Evolutionary conservation across 2,113 vertebrate species (phyloP).

Genomic region (Sinocyclocheilus grahami): DNA sequence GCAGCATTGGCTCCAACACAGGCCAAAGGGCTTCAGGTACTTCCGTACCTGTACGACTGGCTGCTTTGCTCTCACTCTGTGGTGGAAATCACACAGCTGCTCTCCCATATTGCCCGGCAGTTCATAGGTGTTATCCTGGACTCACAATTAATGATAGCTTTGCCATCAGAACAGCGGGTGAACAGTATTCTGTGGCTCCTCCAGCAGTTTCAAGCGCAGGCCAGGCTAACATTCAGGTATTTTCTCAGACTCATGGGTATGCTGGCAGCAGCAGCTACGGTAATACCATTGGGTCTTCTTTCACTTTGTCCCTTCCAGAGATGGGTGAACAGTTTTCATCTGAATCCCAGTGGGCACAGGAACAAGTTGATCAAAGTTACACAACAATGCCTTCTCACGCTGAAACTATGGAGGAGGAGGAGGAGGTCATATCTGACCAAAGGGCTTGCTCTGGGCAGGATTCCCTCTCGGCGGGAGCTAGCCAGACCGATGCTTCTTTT

Average conservation of each 20-base stretch:
- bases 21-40: too few species aligned
- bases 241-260: conserved; percentile 1
- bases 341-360: not conserved
- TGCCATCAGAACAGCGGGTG: not conserved
- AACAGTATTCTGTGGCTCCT: not conserved
- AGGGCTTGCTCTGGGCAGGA: too few species aligned
- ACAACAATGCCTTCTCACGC: not conserved
- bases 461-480: too few species aligned
- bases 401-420: not conserved
- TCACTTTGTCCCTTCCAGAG: not conserved
- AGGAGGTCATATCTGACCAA: not conserved
- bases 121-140: not conserved
- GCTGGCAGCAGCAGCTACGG: not conserved
- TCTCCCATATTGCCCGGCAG: not conserved
- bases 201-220: not conserved
- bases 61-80: not conserved
- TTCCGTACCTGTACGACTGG: not conserved
- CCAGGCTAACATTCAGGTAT: not conserved
- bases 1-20: too few species aligned
- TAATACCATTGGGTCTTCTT: not conserved
- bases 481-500: not conserved
- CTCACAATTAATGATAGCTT: not conserved
- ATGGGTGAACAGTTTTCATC: not conserved
- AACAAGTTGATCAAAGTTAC: not conserved
- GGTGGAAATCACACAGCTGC: not conserved